These are phyloP conservation scores for Fratercula arctica DNA, from an alignment of 2,797 vertebrate species.

Conservation along the genomic window DNA sequence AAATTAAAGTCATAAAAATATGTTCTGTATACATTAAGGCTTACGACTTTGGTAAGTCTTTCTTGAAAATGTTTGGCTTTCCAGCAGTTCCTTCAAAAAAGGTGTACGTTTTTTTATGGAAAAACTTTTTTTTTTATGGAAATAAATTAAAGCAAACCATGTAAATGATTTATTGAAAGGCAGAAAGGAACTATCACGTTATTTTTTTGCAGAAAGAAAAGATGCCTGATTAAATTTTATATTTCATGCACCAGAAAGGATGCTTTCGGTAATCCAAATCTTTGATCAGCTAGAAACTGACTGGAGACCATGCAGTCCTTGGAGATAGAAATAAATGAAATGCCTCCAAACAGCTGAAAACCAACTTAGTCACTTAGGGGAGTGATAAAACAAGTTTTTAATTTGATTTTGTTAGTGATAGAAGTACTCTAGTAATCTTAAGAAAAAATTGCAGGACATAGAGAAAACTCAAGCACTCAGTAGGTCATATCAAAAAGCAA, in stretches of 20 bases:
- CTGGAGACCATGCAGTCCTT: neutral
- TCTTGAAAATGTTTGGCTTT: neutral
- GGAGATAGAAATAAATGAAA: conserved; percentile 49
- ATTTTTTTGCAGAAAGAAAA: neutral
- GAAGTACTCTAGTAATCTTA: conserved; percentile 13
- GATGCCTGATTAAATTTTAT: conserved; percentile 15
- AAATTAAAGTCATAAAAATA: neutral
- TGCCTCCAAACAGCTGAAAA: conserved; percentile 36
- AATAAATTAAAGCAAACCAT: neutral
- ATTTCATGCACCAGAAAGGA: conserved; percentile 13
- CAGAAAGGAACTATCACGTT: neutral
- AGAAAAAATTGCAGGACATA: neutral
- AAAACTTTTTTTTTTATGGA: neutral
- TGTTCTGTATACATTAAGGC: neutral
- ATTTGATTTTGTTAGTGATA: conserved; percentile 53
- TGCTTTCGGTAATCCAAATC: conserved; percentile 5
- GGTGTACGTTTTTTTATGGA: neutral
- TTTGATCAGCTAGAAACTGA: conserved; percentile 31
- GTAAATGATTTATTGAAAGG: neutral
- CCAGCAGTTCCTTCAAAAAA: neutral
- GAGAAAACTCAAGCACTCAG: neutral
- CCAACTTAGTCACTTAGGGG: neutral
- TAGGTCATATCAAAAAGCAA: conserved; percentile 25
- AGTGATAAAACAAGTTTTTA: conserved; percentile 39
- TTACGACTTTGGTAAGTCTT: neutral